Conservation (phyloP, 1,140 invertebrate species). For the Drosophila nannoptera region DNA sequence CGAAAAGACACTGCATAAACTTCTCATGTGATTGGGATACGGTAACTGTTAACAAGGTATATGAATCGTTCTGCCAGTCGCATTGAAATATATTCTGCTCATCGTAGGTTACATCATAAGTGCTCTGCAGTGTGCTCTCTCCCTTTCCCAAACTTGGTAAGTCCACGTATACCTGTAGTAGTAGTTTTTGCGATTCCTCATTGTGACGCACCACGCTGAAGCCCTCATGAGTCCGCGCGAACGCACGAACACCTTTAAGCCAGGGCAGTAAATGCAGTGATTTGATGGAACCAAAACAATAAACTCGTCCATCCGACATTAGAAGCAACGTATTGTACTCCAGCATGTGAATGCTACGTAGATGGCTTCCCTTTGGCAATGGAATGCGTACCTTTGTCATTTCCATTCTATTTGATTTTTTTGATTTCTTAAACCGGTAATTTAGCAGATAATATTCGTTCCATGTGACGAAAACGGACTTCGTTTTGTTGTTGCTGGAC, state of each 20-base stretch:
- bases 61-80: constrained; percentile 56
- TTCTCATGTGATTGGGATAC: constrained; percentile 39
- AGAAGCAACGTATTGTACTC: constrained; percentile 65
- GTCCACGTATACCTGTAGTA: constrained; percentile 61
- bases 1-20: constrained; percentile 57
- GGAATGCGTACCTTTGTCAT: constrained; percentile 63
- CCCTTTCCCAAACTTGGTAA: constrained; percentile 51
- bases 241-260: constrained; percentile 60
- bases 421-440: constrained; percentile 63
- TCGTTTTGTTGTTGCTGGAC: constrained; percentile 41
- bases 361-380: constrained; percentile 35
- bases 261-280: constrained; percentile 53
- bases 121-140: constrained; percentile 40
- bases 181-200: constrained; percentile 27
- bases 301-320: constrained; percentile 64
- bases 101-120: constrained; percentile 69
- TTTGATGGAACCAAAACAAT: constrained; percentile 69
- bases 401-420: constrained; percentile 37
- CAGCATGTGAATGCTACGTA: constrained; percentile 54
- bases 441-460: constrained; percentile 68
- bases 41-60: constrained; percentile 44
- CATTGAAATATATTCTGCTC: constrained; percentile 64
- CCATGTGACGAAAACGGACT: constrained; percentile 71
- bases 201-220: constrained; percentile 61
- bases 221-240: constrained; percentile 35